These are phyloP conservation scores for Hofmannophila pseudospretella DNA, from an alignment of 2,888 invertebrate genomes.

Conservation along the genomic window DNA sequence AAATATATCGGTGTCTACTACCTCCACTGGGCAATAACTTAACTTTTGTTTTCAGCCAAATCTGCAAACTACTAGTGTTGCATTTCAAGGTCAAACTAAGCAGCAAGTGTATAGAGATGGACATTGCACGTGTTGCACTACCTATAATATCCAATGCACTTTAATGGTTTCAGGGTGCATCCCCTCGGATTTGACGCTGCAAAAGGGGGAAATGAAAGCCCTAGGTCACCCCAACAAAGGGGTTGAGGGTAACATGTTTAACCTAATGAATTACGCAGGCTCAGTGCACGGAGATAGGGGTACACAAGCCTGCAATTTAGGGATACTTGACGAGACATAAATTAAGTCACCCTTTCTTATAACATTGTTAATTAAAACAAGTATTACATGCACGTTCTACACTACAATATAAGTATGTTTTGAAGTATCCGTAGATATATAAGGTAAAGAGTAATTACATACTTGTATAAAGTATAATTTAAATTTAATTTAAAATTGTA, in stretches of 20 bases:
- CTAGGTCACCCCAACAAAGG: constrained; percentile 36
- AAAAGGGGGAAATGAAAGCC: constrained; percentile 24
- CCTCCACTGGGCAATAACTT: too few species aligned
- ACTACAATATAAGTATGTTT: too few species aligned
- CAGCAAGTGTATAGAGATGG: too few species aligned
- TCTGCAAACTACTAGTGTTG: too few species aligned
- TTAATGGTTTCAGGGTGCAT: constrained; percentile 33
- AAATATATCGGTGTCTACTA: too few species aligned
- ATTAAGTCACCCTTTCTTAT: constrained; percentile 32
- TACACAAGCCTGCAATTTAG: constrained; percentile 28
- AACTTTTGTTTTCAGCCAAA: too few species aligned
- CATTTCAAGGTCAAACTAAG: too few species aligned
- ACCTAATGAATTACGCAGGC: constrained; percentile 39
- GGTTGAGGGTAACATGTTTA: constrained; percentile 27
- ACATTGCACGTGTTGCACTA: constrained; percentile 26
- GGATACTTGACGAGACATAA: constrained; percentile 25
- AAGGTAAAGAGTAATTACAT: too few species aligned
- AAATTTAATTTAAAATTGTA: too few species aligned
- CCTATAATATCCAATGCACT: constrained; percentile 37
- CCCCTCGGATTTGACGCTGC: constrained; percentile 31
- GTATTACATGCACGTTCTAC: too few species aligned
- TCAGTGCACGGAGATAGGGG: not conserved
- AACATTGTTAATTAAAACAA: constrained; percentile 11
- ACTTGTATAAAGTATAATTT: too few species aligned
- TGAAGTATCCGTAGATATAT: too few species aligned